These are phyloP conservation scores for Anniella stebbinsi DNA, from an alignment of 2,797 vertebrate species.

Conservation along the genomic window DNA sequence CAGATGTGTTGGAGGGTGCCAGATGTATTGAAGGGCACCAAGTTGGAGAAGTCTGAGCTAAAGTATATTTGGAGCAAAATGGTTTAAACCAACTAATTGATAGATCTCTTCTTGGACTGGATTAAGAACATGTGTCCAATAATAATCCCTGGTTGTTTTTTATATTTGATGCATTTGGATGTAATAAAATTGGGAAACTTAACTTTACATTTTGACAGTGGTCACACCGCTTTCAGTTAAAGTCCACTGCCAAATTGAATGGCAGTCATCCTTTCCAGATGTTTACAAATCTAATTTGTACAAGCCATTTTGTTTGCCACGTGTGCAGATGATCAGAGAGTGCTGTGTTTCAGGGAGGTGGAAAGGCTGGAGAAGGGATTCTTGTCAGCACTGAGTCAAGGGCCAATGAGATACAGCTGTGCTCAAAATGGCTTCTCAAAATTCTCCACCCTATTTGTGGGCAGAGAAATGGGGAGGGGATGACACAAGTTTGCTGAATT, in stretches of 20 bases:
- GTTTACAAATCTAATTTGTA: slow-evolving; percentile 18
- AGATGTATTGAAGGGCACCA: too few species aligned
- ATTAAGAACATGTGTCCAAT: not conserved
- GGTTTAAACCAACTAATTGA: not conserved
- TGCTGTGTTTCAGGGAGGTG: not conserved
- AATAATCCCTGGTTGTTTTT: not conserved
- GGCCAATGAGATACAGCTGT: too few species aligned
- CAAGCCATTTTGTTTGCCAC: slow-evolving; percentile 12
- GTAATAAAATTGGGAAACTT: slow-evolving; percentile 9
- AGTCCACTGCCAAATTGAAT: slow-evolving; percentile 7
- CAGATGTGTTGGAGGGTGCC: too few species aligned
- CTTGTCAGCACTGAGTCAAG: not conserved
- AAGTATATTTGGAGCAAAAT: not conserved
- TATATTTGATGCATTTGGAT: not conserved
- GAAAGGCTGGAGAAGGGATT: slow-evolving; percentile 6
- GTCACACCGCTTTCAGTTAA: not conserved
- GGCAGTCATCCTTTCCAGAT: slow-evolving; percentile 19
- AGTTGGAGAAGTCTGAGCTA: not conserved
- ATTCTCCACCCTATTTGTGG: too few species aligned
- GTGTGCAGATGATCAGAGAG: slow-evolving; percentile 18
- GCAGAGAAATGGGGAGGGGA: too few species aligned
- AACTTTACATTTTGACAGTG: not conserved
- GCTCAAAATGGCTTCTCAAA: too few species aligned
- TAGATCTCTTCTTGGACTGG: not conserved
- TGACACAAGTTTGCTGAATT: too few species aligned